Conservation (phyloP, 2,888 invertebrate species). For the Chalcosyrphus nemorum region DNA sequence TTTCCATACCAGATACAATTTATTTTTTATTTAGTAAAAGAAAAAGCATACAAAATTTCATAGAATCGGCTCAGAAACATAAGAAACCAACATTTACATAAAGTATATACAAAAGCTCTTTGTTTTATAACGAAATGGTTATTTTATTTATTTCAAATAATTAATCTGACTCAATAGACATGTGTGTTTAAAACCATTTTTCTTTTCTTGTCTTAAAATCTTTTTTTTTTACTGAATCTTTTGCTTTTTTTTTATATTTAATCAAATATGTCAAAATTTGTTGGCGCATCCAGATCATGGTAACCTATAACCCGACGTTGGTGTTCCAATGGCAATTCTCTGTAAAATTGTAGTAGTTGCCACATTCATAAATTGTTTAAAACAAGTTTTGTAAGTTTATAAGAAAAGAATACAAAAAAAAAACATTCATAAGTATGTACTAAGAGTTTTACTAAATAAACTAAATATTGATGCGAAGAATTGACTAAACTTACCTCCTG, state of each 20-base stretch:
- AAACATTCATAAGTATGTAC: constrained; percentile 58
- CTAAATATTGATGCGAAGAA: not conserved
- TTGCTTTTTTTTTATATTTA: constrained; percentile 74
- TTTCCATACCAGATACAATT: constrained; percentile 43
- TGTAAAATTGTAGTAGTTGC: constrained; percentile 83
- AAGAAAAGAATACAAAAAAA: constrained; percentile 21
- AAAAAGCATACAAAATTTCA: constrained; percentile 37
- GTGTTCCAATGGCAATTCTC: constrained; percentile 86
- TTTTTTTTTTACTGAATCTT: constrained; percentile 28
- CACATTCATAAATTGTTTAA: constrained; percentile 74
- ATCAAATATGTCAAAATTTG: constrained; percentile 88
- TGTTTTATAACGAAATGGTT: constrained; percentile 64
- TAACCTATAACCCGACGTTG: constrained; percentile 92
- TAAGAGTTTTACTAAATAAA: constrained; percentile 39
- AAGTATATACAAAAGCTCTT: constrained; percentile 38
- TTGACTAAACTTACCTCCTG: constrained; percentile 75
- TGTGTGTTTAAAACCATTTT: constrained; percentile 27
- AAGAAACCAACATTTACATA: constrained; percentile 71
- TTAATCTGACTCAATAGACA: constrained; percentile 29
- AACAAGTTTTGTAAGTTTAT: constrained; percentile 41
- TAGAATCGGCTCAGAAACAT: constrained; percentile 3
- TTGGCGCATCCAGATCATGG: constrained; percentile 95
- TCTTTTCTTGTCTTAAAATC: not conserved
- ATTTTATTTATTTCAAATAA: constrained; percentile 35
- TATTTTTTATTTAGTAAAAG: constrained; percentile 65